Evolutionary conservation across 1,140 invertebrate genomes (phyloP), one percentile per base, ranked within the genome.

Genomic region (Coenobita brevimanus): DNA sequence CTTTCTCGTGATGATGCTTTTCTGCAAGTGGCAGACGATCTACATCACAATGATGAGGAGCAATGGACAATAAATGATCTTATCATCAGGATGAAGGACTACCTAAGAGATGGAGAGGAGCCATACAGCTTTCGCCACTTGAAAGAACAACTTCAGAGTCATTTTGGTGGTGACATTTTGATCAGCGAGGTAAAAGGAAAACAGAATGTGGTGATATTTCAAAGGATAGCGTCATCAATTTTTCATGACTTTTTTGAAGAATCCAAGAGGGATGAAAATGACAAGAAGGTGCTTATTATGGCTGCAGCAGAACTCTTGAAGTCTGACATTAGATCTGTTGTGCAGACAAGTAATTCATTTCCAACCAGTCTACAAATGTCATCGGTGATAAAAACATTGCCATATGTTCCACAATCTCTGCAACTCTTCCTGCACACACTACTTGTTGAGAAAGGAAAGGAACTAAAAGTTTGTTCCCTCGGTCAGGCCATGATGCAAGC

Each of bases 401-500:
- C 15, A n/a, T 17, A 41, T 13, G n/a, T 76, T 3, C 36, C 73
- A 3, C 2, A 76, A 8, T 13, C 13, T 38, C 36, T 76, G 15
- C 27, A 76, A 76, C 33, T 36, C 6, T 41, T 41, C 17, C 33
- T 76, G 30, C 10, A 41, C 15, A 76, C 36, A 38, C 3, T 64
- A 3, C 33, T 64, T 64, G 62, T 21, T 3, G 62, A 30, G 6
- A 3, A 21, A 64, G 21, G 33, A 24, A 30, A 6, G n/a, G 62
- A 21, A 24, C 6, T 3, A 64, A 64, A 64, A 64, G 3, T 64
- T 21, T n/a, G 3, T 64, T 64, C 62, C 4, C 3, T 64, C 4
- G 62, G 36, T 33, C 73, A 76, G 2, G 73, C 73, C 13, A 76
- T 76, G 6, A 76, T 76, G 73, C 73, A 76, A 38, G 36, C 73